Evolutionary conservation across 1,140 invertebrate genomes (phyloP).

Genomic region (Cydia pomonella): DNA sequence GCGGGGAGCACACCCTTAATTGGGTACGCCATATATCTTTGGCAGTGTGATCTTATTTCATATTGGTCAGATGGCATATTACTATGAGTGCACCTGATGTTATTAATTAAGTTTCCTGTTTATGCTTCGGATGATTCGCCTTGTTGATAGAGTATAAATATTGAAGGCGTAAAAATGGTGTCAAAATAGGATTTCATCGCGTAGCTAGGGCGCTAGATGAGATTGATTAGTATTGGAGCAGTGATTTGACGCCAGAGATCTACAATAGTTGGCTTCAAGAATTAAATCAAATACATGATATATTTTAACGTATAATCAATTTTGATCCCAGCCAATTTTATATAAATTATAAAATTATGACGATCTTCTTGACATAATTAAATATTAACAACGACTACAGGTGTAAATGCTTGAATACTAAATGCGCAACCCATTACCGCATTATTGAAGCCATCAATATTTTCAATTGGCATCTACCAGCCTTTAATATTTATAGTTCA

Average conservation of each 20-base stretch:
- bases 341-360: not conserved
- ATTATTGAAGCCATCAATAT: conserved; percentile 15
- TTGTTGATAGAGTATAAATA: not conserved
- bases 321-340: no score
- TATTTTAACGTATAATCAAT: no score
- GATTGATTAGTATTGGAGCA: no score
- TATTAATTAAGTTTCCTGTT: conserved; percentile 29
- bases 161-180: not conserved
- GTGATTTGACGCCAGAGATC: not conserved
- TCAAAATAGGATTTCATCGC: not conserved
- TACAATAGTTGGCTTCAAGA: not conserved
- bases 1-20: conserved; percentile 74
- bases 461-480: conserved; percentile 19
- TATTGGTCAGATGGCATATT: conserved; percentile 49
- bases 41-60: conserved; percentile 50
- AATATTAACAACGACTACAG: not conserved
- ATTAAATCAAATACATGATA: not conserved
- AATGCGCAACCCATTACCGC: not conserved
- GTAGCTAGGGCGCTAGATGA: no score
- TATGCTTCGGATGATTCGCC: conserved; percentile 1
- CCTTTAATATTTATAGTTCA: conserved; percentile 2
- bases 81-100: conserved; percentile 23
- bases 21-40: conserved; percentile 70
- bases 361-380: not conserved
- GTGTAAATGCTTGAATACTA: conserved; percentile 2